Percentiles rank a stretch among this genome's conserved stretches.
Evolutionary conservation across 2,113 vertebrate species (phyloP).

Genomic region (Ondatra zibethicus): DNA sequence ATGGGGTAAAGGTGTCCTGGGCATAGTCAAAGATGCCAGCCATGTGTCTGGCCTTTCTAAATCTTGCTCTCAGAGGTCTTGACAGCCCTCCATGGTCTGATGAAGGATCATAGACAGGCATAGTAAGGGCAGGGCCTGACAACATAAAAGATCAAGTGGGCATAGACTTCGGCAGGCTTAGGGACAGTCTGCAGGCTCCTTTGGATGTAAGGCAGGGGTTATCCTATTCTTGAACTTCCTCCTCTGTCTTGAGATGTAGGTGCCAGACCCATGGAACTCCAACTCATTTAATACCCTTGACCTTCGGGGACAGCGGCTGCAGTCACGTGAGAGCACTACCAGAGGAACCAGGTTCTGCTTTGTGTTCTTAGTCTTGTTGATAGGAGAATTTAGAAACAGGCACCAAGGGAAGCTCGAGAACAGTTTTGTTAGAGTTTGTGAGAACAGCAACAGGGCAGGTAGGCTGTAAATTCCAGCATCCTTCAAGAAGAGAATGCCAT

Average conservation of each 20-base stretch:
- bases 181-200: not conserved
- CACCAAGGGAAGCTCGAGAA: not conserved
- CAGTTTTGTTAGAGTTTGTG: not conserved
- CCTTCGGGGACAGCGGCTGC: not conserved
- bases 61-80: not conserved
- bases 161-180: too few species aligned
- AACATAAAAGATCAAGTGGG: not conserved
- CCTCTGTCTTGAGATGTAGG: not conserved
- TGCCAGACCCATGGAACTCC: not conserved
- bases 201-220: not conserved
- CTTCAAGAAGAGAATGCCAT: not conserved
- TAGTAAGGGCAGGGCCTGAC: not conserved
- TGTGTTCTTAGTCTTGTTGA: not conserved
- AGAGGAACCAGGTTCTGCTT: not conserved
- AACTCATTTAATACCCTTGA: not conserved
- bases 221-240: accelerated
- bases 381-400: not conserved
- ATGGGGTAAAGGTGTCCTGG: not conserved
- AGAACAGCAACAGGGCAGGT: not conserved
- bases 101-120: not conserved
- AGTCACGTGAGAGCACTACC: not conserved
- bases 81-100: not conserved
- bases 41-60: not conserved
- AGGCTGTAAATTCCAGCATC: not conserved
- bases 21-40: not conserved